Evolutionary conservation across 2,113 vertebrate genomes (phyloP), one percentile per base, ranked within the genome.

Genomic region (Oryzias melastigma): DNA sequence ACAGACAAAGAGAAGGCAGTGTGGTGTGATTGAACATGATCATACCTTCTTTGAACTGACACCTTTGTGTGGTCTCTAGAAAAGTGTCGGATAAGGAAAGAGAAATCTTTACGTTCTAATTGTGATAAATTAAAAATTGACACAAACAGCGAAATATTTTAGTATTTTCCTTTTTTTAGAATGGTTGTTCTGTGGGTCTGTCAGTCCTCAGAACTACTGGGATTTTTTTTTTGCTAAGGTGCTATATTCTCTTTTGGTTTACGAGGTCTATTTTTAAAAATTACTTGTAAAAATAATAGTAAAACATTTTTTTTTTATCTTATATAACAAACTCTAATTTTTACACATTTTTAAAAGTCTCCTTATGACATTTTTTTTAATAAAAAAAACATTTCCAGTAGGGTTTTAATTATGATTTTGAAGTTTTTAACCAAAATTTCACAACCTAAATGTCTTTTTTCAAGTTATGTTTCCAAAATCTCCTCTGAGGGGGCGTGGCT

Each of bases 1-100:
- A 71, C 87, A 84, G 88, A 90, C 91, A 88, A 88, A 87, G 75
- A 82, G 81, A 75, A 87, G 81, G 73, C 77, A 65, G 86, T 85
- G 84, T 73, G 24, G 27, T 13, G 43, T 84, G 83, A 89, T 91
- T 84, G 74, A 75, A 65, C 62, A 47, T 40, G 75, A 68, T 77
- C 52, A 59, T 82, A 77, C 80, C 66, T 53, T 6, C 67, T 68
- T 81, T 17, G 62, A 70, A 67, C 79, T 78, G 85, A 81, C 24
- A 48, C 61, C 63, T 81, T 47, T 0, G 19, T 60, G 5, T 63
- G 59, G 73, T 73, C 71, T 68, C 58, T 54, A 62, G 61, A 72
- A 71, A 71, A 22, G 27, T 35, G 48, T 43, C 84, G 78, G 63
- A 77, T 25, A 60, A 64, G 71, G 45, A 61, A 24, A 49, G 74